Conservation (phyloP, 2,888 invertebrate genomes). For the Drosophila meridiana region DNA sequence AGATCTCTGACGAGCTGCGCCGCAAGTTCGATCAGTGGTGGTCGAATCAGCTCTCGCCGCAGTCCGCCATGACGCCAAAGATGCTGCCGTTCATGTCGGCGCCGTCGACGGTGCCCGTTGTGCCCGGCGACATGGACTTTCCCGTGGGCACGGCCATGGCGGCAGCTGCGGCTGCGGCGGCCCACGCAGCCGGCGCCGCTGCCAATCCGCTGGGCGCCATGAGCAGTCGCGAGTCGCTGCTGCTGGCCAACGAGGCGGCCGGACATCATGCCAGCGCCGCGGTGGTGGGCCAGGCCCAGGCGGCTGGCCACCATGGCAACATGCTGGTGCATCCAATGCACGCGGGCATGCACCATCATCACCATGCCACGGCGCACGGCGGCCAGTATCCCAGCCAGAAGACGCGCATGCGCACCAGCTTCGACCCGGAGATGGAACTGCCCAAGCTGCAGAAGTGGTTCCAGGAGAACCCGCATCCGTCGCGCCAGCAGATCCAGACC, state of each 20-base stretch:
- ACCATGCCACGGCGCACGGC: constrained; percentile 85
- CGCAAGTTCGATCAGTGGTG: constrained; percentile 97
- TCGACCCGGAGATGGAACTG: constrained; percentile 97
- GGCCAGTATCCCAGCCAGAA: constrained; percentile 90
- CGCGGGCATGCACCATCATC: constrained; percentile 88
- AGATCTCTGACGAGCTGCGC: constrained; percentile 93
- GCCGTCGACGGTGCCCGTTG: constrained; percentile 77
- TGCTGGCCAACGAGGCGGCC: constrained; percentile 82
- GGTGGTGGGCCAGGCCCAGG: constrained; percentile 53
- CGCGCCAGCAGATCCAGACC: constrained; percentile 97
- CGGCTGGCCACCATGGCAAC: constrained; percentile 72
- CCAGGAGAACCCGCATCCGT: constrained; percentile 98
- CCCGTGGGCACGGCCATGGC: constrained; percentile 84
- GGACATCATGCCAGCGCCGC: constrained; percentile 75
- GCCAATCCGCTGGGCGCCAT: constrained; percentile 67
- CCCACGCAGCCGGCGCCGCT: constrained; percentile 74
- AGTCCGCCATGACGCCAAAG: constrained; percentile 86
- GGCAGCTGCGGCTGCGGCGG: constrained; percentile 86
- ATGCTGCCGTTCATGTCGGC: constrained; percentile 85
- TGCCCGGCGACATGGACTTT: constrained; percentile 83
- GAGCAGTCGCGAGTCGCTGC: constrained; percentile 76
- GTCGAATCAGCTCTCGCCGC: constrained; percentile 90
- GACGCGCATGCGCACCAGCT: constrained; percentile 97
- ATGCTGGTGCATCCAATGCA: constrained; percentile 90
- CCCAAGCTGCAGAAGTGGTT: constrained; percentile 99